A percentile compares a stretch with the other conserved stretches of the same genome.
These are phyloP conservation scores for Protaetia brevitarsis DNA, from an alignment of 1,140 invertebrate genomes.

Conservation along the genomic window DNA sequence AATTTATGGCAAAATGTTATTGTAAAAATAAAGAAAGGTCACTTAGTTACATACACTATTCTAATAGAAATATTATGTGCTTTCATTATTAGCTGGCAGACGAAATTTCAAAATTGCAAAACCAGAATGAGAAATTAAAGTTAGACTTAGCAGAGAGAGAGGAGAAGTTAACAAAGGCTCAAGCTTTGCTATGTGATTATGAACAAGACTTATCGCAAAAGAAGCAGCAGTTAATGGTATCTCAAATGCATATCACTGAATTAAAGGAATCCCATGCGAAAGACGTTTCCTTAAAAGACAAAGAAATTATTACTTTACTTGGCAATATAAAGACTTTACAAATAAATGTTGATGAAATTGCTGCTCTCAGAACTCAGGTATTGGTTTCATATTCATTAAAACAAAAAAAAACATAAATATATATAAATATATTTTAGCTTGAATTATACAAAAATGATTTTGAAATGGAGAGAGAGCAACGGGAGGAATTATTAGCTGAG, in stretches of 20 bases:
- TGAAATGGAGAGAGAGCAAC: conserved; percentile 34
- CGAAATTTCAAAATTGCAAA: background rate
- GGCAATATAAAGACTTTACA: background rate
- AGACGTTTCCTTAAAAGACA: background rate
- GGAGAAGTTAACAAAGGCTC: background rate
- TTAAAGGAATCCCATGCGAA: conserved; percentile 7
- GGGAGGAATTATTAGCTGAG: conserved; percentile 31
- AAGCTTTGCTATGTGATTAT: background rate
- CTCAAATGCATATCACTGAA: conserved; percentile 35
- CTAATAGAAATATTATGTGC: too few relatives aligned
- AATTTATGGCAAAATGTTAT: too few relatives aligned
- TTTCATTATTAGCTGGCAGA: background rate
- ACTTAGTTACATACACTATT: too few relatives aligned
- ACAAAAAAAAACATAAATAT: too few relatives aligned
- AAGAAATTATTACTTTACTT: conserved; percentile 15
- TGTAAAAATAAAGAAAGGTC: too few relatives aligned
- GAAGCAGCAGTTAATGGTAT: conserved; percentile 33
- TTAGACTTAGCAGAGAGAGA: background rate
- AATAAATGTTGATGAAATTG: background rate
- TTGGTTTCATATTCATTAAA: too few relatives aligned
- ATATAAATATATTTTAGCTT: conserved; percentile 29
- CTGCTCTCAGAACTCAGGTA: conserved; percentile 34
- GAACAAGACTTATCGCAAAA: conserved; percentile 26
- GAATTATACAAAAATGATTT: conserved; percentile 40
- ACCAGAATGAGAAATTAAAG: background rate